phyloP scores from a whole-genome alignment of 2,888 invertebrate genomes.

The Metalampra italica region DNA sequence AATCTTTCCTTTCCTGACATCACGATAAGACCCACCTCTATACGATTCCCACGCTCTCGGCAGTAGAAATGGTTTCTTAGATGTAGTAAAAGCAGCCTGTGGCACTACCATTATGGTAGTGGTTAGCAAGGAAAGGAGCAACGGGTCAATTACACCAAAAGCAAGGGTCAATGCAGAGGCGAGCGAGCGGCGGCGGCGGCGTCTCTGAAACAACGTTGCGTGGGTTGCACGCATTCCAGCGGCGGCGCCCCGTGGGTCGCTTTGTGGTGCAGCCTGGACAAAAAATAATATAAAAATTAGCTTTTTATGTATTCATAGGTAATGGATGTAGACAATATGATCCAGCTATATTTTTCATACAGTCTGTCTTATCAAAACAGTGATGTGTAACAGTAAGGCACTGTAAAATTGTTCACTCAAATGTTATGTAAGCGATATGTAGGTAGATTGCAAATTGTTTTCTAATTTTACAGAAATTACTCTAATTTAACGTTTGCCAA shows the following conservation, averaged over 20 bases:
- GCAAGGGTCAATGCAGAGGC: slow-evolving; percentile 10
- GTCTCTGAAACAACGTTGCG: slow-evolving; percentile 8
- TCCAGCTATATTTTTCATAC: no score
- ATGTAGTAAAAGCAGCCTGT: neutral
- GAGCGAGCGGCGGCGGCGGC: slow-evolving; percentile 7
- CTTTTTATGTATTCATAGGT: no score
- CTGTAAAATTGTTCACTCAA: no score
- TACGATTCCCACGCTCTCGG: slow-evolving; percentile 2
- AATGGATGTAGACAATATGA: no score
- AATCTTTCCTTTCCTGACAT: neutral
- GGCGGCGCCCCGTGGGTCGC: slow-evolving; percentile 4
- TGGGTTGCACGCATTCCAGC: slow-evolving; percentile 17
- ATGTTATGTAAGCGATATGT: no score
- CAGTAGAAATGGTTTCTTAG: neutral
- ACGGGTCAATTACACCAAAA: slow-evolving; percentile 13
- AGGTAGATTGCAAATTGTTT: no score
- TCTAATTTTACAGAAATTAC: no score
- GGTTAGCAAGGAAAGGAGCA: slow-evolving; percentile 1
- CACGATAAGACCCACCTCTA: neutral
- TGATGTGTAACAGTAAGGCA: no score
- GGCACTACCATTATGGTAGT: neutral
- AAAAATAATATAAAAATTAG: no score
- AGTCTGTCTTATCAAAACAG: no score
- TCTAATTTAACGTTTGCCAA: no score
- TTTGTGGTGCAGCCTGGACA: neutral